A percentile compares a stretch with the other conserved stretches of the same genome.
Conservation (phyloP, 2,113 vertebrate species). For the Phoenicopterus ruber region DNA sequence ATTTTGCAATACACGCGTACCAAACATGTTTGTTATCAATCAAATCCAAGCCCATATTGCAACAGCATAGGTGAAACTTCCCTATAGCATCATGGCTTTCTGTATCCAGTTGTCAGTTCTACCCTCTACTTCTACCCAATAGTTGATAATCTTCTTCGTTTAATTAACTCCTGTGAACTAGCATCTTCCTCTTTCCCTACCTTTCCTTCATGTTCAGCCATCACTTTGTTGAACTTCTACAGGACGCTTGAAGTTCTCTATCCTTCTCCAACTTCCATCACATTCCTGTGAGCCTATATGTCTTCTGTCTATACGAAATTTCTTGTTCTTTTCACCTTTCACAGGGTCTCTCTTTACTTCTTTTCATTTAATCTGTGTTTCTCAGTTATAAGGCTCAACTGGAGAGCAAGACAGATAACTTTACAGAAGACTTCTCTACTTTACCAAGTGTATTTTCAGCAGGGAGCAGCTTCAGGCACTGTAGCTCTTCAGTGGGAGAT, state of each 20-base stretch:
- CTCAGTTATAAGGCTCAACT: neutral
- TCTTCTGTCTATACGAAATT: neutral
- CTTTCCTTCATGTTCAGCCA: neutral
- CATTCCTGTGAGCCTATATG: neutral
- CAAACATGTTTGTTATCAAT: neutral
- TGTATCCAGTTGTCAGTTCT: neutral
- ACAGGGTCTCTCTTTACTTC: neutral
- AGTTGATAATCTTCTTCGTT: neutral
- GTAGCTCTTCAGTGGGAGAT: neutral
- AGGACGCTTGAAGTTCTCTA: neutral
- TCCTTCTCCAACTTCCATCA: neutral
- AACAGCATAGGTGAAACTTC: neutral
- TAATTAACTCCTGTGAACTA: neutral
- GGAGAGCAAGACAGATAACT: neutral
- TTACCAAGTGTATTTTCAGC: neutral
- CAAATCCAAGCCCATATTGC: neutral
- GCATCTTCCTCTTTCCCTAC: neutral
- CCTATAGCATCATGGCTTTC: neutral
- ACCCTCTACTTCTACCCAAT: neutral
- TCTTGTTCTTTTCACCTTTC: neutral
- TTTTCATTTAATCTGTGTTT: neutral
- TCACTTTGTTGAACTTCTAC: neutral
- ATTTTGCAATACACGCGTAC: neutral
- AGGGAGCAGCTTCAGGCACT: neutral
- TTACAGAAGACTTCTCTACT: neutral